Evolutionary conservation across 2,113 vertebrate genomes (phyloP), one percentile per base, ranked within the genome.

Genomic region (Sylvilagus bachmani): DNA sequence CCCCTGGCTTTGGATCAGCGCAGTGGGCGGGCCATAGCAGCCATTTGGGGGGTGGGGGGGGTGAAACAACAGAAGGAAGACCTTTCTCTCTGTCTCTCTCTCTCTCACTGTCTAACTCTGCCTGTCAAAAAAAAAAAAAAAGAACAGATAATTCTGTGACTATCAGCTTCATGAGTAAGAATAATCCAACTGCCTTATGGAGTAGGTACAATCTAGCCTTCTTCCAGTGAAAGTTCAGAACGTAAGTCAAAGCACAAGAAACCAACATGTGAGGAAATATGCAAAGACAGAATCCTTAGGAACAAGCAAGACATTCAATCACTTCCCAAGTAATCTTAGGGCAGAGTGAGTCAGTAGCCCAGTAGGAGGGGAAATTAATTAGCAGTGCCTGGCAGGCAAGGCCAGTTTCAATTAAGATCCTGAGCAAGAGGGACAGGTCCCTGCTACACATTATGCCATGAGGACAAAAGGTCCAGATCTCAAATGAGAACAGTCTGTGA

Each of bases 371-470:
- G 38, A 91, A 19, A 70, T 82, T 95, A 91, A 97, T 96, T 95
- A 94, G 90, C 74, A 66, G 80, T 66, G 58, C 31, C 73, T 87
- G 81, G 78, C 74, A 67, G 78, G 64, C 81, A 58, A 53, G 31
- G 7, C 49, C 38, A 86, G 73, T 33, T 97, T 62, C 93, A 97
- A 80, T 96, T 92, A 96, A 90, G 82, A 90, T 77, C 83, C 62
- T 87, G 31, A 29, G 27, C 4, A 31, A 89, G 80, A 83, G 10
- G 33, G 22, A 53, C 22, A 86, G 74, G 84, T 61, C 49, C 79
- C 70, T 90, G 61, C 8, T 84, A 51, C 33, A 70, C 25, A 88
- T 10, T 82, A 74, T 33, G 11, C 61, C 61, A 36, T 14, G 31
- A 31, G 10, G 67, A 93, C 73, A 93, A 91, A 95, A 51, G 85